Conservation (phyloP, 1,140 invertebrate genomes). For the Condylostylus longicornis region DNA sequence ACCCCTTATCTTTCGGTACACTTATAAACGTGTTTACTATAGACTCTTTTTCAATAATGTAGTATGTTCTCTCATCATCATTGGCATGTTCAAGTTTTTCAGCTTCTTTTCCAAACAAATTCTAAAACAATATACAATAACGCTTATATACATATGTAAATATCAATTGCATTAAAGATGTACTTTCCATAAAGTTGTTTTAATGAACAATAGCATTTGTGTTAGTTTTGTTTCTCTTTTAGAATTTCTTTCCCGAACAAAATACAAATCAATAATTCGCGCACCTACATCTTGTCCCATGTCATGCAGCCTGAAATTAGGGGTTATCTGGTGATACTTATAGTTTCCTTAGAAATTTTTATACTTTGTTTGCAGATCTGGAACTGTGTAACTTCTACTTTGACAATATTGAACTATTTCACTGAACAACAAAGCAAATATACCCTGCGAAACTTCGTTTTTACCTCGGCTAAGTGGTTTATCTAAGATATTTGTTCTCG, state of each 20-base stretch:
- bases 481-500: constrained; percentile 73
- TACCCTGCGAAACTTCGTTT: constrained; percentile 79
- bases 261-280: constrained; percentile 82
- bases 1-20: constrained; percentile 93
- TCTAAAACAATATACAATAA: constrained; percentile 37
- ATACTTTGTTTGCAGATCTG: constrained; percentile 62
- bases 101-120: constrained; percentile 92
- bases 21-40: constrained; percentile 93
- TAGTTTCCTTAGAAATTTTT: background rate
- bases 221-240: constrained; percentile 92
- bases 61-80: constrained; percentile 94
- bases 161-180: background rate
- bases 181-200: constrained; percentile 94
- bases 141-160: background rate
- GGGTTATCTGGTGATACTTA: background rate
- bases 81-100: constrained; percentile 97
- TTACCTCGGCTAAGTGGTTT: constrained; percentile 85
- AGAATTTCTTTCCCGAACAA: constrained; percentile 71
- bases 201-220: constrained; percentile 90
- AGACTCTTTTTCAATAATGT: constrained; percentile 97
- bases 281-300: constrained; percentile 90
- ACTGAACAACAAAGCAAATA: constrained; percentile 90
- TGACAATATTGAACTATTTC: constrained; percentile 98
- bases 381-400: constrained; percentile 85
- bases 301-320: constrained; percentile 61